phyloP scores from a whole-genome alignment of 2,113 vertebrate species.

The Dissostichus mawsoni region DNA sequence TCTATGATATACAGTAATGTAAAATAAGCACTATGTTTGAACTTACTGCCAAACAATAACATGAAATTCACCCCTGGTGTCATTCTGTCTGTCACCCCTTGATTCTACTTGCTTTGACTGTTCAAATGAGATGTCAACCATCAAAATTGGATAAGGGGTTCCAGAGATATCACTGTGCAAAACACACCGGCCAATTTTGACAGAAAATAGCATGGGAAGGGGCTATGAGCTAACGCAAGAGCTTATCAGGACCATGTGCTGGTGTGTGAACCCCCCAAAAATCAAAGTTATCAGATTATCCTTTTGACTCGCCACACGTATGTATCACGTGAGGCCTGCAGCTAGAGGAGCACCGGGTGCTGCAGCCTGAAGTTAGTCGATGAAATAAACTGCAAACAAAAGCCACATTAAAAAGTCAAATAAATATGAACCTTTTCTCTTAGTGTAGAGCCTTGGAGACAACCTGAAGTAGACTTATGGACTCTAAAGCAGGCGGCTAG shows the following conservation, averaged over 20 bases:
- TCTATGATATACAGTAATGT: too few species aligned
- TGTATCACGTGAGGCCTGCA: not conserved
- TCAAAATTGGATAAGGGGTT: too few species aligned
- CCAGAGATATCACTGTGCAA: too few species aligned
- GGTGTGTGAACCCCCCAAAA: constrained; percentile 27
- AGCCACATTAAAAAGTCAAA: not conserved
- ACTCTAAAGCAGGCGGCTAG: not conserved
- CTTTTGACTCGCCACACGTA: constrained; percentile 14
- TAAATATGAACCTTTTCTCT: not conserved
- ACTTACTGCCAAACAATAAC: too few species aligned
- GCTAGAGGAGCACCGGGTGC: not conserved
- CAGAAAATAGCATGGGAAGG: too few species aligned
- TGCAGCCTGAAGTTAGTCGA: not conserved
- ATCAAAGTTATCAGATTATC: constrained; percentile 18
- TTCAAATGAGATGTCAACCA: too few species aligned
- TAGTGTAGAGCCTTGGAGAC: not conserved
- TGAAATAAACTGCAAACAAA: not conserved
- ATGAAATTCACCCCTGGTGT: too few species aligned
- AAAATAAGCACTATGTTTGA: too few species aligned
- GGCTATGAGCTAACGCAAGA: too few species aligned
- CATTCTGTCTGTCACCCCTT: too few species aligned
- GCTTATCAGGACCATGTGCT: not conserved
- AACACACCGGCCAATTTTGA: too few species aligned
- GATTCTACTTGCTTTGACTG: too few species aligned
- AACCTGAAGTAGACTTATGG: not conserved